Conservation (phyloP, 1,140 invertebrate genomes). For the Cherax destructor region DNA sequence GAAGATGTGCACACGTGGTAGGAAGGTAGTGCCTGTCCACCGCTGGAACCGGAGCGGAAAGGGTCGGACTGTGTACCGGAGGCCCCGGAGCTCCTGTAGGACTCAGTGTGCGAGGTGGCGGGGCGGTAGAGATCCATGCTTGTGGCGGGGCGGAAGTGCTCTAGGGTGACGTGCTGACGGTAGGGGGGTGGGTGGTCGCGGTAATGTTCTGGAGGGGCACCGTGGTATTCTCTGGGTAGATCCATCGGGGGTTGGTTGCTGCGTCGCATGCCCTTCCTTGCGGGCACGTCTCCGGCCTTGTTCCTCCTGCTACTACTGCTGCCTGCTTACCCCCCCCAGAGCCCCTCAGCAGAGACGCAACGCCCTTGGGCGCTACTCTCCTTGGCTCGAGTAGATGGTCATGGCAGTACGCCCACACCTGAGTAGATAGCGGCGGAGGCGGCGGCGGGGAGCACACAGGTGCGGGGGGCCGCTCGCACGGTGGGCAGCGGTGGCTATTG, state of each 20-base stretch:
- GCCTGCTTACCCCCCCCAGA: background rate
- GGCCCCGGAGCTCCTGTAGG: slow-evolving; percentile 50
- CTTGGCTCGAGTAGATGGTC: slow-evolving; percentile 23
- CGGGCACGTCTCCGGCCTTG: background rate
- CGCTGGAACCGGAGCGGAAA: slow-evolving; percentile 49
- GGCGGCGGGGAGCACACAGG: slow-evolving; percentile 54
- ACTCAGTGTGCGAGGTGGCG: slow-evolving; percentile 49
- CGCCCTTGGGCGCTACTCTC: slow-evolving; percentile 19
- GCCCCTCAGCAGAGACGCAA: background rate
- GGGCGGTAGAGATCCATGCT: slow-evolving; percentile 64
- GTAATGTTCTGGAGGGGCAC: slow-evolving; percentile 61
- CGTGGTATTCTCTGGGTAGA: slow-evolving; percentile 62
- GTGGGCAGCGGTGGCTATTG: slow-evolving; percentile 70
- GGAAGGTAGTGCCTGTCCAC: slow-evolving; percentile 46
- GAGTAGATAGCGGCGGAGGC: slow-evolving; percentile 28
- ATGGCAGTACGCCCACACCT: slow-evolving; percentile 55
- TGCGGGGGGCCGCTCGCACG: slow-evolving; percentile 61
- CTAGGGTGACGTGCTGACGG: slow-evolving; percentile 68
- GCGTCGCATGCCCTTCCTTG: slow-evolving; percentile 39
- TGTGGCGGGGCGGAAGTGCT: slow-evolving; percentile 70
- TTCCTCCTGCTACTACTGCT: slow-evolving; percentile 22
- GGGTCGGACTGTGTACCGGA: slow-evolving; percentile 46
- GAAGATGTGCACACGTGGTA: slow-evolving; percentile 68
- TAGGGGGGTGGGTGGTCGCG: slow-evolving; percentile 60
- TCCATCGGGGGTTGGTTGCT: slow-evolving; percentile 56